Conservation (phyloP, 1,140 invertebrate species). For the honey bee (Apis mellifera) region Amel_HAv3.1 CM009937.2:5405001-5405500, state of each 20-base stretch:
- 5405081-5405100: not conserved
- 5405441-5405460: too few relatives aligned
- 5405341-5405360: not conserved
- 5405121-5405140: not conserved
- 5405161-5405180: not conserved
- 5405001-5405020: not conserved
- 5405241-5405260: not conserved
- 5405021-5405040: not conserved
- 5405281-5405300: not conserved
- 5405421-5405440: too few relatives aligned
- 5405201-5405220: conserved; percentile 15
- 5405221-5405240: not conserved
- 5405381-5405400: not conserved
- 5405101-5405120: not conserved
- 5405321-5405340: not conserved
- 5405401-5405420: too few relatives aligned
- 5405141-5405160: not conserved
- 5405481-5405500: too few relatives aligned
- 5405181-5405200: not conserved
- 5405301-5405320: too few relatives aligned
- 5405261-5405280: not conserved
- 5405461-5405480: too few relatives aligned
- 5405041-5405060: too few relatives aligned
- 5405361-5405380: too few relatives aligned
- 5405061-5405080: not conserved